A percentile compares a stretch with the other conserved stretches of the same genome.
phyloP scores from a whole-genome alignment of 2,888 invertebrate genomes.

The Fissipunctia ypsillon region DNA sequence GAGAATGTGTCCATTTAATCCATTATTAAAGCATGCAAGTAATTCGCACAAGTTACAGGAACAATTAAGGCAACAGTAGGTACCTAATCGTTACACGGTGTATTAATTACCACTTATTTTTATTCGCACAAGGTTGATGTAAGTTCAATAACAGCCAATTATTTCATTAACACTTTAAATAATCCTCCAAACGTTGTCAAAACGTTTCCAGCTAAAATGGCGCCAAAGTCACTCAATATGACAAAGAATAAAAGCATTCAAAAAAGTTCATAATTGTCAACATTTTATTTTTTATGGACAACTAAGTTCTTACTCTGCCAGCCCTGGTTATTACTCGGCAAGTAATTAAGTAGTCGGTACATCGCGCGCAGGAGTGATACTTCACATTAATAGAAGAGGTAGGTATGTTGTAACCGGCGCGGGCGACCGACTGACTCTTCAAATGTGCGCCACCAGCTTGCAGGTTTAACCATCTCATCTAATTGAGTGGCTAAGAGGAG shows the following conservation, averaged over 20 bases:
- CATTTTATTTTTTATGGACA: neutral
- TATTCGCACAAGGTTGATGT: neutral
- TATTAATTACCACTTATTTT: neutral
- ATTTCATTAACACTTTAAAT: neutral
- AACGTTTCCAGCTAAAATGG: neutral
- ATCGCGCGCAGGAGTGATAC: slow-evolving; percentile 46
- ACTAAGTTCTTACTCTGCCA: slow-evolving; percentile 12
- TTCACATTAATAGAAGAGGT: slow-evolving; percentile 47
- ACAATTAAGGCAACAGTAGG: neutral
- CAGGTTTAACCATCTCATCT: slow-evolving; percentile 16
- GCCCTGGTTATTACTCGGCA: slow-evolving; percentile 46
- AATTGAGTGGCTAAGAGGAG: slow-evolving; percentile 21
- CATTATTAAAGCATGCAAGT: neutral
- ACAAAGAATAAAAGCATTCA: neutral
- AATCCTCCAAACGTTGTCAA: neutral
- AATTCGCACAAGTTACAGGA: neutral
- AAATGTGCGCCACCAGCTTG: slow-evolving; percentile 21
- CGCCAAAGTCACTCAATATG: neutral
- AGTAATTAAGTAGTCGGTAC: slow-evolving; percentile 61
- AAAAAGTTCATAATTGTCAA: neutral
- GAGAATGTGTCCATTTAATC: neutral
- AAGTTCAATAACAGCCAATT: neutral
- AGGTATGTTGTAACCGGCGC: neutral
- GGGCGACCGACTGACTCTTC: neutral
- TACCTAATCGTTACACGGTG: neutral